These are phyloP conservation scores for Pseudorectes ferrugineus DNA, from an alignment of 2,113 vertebrate species.

Conservation along the genomic window DNA sequence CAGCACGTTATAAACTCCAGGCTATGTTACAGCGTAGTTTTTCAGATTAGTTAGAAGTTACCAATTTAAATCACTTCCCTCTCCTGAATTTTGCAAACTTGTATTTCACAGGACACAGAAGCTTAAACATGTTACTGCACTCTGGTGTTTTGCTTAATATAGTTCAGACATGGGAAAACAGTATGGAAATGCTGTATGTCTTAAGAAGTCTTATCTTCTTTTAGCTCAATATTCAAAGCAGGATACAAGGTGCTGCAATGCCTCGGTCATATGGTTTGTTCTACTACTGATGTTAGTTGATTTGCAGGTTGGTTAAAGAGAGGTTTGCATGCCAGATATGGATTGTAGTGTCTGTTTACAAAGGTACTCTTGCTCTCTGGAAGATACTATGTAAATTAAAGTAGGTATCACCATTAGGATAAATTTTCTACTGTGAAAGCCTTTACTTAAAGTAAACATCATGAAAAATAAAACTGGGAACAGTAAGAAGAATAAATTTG, in stretches of 20 bases:
- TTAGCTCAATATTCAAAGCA: neutral
- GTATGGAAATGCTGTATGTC: neutral
- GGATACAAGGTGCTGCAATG: neutral
- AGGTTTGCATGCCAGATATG: neutral
- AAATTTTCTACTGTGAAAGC: neutral
- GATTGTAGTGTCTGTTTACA: neutral
- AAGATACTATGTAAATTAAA: neutral
- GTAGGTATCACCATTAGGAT: neutral
- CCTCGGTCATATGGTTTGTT: neutral
- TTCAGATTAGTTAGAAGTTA: neutral
- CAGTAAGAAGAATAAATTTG: neutral
- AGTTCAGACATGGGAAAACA: neutral
- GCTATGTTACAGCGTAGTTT: neutral
- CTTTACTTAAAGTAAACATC: neutral
- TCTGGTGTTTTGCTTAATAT: neutral
- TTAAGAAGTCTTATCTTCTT: neutral
- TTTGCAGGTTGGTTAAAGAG: neutral
- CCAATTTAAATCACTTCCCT: neutral
- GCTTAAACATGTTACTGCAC: neutral
- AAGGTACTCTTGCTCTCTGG: neutral
- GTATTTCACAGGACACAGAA: neutral
- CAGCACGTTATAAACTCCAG: neutral
- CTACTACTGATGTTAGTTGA: neutral
- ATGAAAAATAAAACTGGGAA: neutral
- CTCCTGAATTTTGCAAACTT: neutral